Base-by-base conservation (phyloP, 2,113 vertebrate genomes). In the Mus spicilegus region DNA sequence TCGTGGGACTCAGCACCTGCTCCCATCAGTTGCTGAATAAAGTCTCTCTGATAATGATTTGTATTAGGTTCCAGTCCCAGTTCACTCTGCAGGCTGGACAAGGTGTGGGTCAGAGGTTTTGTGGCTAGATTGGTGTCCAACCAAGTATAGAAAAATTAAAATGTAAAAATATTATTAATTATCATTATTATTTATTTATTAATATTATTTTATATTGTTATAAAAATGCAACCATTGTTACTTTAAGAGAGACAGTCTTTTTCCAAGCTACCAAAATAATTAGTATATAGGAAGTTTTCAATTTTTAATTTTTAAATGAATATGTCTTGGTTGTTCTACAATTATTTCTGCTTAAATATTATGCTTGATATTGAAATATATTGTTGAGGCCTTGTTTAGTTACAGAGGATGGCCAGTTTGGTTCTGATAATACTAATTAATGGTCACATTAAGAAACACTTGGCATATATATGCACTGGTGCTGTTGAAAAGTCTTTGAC, bases 371-470 rank as follows among this genome's bases (percentile, higher is more conserved):
- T 85, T 51, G 91, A 84, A 92, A 77, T 81, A 65, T 65, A 14
- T 28, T 89, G 33, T 49, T 39, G 70, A 73, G 70, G 17, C 36
- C 70, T 39, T 73, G 70, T n/a, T 73, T 73, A n/a, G 7, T 73
- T 73, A 39, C n/a, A 73, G 17, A n/a, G 16, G 36, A 72, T 72
- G 17, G 69, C 16, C 7, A 6, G 16, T n/a, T 72, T 7, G 7
- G n/a, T 39, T 73, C 70, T 95, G 76, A 56, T 86, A 88, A 89
- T 77, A 86, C 72, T 58, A 93, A 89, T 89, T 91, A 94, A 46
- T 88, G 30, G 42, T 88, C 85, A 58, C 90, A 89, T 94, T 89
- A 89, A 91, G 49, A n/a, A 96, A 67, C n/a, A 39, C 46, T 63
- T 89, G 51, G 73, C 84, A 86, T 93, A 72, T 61, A 42, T 13